These are phyloP conservation scores for Mesochorus sp. DNA, from an alignment of 2,888 invertebrate species.

Conservation along the genomic window DNA sequence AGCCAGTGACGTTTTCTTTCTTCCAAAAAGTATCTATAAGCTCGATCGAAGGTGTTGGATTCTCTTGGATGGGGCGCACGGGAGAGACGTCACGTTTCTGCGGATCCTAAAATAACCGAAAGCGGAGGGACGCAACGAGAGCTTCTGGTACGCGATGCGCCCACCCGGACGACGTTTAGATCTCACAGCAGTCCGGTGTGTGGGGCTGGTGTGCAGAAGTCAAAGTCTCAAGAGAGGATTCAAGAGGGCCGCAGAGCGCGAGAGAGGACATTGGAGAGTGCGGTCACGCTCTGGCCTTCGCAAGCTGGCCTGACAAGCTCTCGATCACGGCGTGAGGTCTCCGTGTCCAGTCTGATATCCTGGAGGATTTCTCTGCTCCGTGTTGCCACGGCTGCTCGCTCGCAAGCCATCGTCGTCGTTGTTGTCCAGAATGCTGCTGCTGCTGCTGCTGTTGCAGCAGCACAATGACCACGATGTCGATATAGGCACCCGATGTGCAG, in stretches of 20 bases:
- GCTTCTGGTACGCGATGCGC: constrained; percentile 42
- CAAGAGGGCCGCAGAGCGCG: constrained; percentile 34
- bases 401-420: constrained; percentile 53
- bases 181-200: constrained; percentile 37
- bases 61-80: neutral
- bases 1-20: neutral
- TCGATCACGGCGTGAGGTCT: constrained; percentile 77
- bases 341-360: constrained; percentile 68
- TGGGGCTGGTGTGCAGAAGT: constrained; percentile 45
- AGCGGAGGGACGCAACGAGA: constrained; percentile 40
- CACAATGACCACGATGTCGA: constrained; percentile 72
- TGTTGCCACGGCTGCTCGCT: constrained; percentile 57
- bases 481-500: constrained; percentile 68
- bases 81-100: constrained; percentile 63
- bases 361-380: constrained; percentile 67
- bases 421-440: constrained; percentile 60
- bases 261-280: constrained; percentile 66
- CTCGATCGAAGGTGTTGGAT: constrained; percentile 61
- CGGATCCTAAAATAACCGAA: constrained; percentile 74
- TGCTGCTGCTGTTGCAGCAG: no score
- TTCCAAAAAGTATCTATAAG: constrained; percentile 36
- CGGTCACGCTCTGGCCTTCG: constrained; percentile 69
- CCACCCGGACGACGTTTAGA: constrained; percentile 47
- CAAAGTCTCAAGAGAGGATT: constrained; percentile 54
- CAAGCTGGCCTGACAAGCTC: constrained; percentile 72